Conservation (phyloP, 2,888 invertebrate species). For the Leptinotarsa haldemani region DNA sequence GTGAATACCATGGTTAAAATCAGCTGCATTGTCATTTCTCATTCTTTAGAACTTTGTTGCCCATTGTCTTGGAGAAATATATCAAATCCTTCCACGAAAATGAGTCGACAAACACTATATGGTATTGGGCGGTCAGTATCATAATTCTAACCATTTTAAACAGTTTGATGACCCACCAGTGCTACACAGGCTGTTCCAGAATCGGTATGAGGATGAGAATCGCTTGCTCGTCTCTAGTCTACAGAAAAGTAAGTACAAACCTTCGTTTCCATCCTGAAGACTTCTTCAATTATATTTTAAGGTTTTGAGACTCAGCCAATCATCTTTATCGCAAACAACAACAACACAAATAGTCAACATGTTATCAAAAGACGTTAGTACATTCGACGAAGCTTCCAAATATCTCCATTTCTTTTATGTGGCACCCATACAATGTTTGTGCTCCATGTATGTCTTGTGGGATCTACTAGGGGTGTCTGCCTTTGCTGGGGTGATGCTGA, state of each 20-base stretch:
- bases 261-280: not conserved
- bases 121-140: slow-evolving; percentile 74
- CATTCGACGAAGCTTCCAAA: slow-evolving; percentile 79
- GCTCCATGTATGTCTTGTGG: slow-evolving; percentile 73
- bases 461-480: slow-evolving; percentile 68
- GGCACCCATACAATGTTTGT: slow-evolving; percentile 78
- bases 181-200: slow-evolving; percentile 69
- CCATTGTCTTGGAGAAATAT: slow-evolving; percentile 71
- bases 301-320: slow-evolving; percentile 74
- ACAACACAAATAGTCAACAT: slow-evolving; percentile 85
- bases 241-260: slow-evolving; percentile 76
- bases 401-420: slow-evolving; percentile 85
- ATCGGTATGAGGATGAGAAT: slow-evolving; percentile 83
- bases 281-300: slow-evolving; percentile 50
- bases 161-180: slow-evolving; percentile 75
- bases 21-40: not conserved
- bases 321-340: slow-evolving; percentile 83
- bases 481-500: slow-evolving; percentile 72
- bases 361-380: slow-evolving; percentile 85
- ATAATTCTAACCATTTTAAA: slow-evolving; percentile 71
- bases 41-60: slow-evolving; percentile 71
- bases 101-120: slow-evolving; percentile 69
- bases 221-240: slow-evolving; percentile 83
- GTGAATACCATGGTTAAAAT: slow-evolving; percentile 45
- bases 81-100: slow-evolving; percentile 66